These are phyloP conservation scores for Hemistola chrysoprasaria DNA, from an alignment of 2,888 invertebrate species.

Conservation along the genomic window DNA sequence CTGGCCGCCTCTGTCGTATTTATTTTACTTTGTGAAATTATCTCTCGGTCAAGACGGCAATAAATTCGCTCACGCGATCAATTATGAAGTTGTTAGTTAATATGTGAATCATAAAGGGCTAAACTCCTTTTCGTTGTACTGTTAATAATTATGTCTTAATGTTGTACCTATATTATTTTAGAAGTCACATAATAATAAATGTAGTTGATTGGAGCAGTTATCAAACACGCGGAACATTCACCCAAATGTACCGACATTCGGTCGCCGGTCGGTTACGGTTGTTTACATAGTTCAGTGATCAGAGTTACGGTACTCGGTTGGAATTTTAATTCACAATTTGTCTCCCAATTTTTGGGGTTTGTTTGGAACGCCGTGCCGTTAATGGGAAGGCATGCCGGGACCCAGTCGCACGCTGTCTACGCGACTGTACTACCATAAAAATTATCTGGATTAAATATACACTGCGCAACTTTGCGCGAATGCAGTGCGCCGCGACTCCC, in stretches of 20 bases:
- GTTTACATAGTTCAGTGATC: conserved; percentile 44
- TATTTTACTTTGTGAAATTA: conserved; percentile 67
- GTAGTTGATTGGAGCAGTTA: too few relatives aligned
- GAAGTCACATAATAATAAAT: too few relatives aligned
- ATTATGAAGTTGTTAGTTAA: conserved; percentile 58
- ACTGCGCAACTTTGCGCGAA: conserved; percentile 31
- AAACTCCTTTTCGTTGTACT: conserved; percentile 21
- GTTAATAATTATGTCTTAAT: too few relatives aligned
- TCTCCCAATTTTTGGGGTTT: conserved; percentile 58
- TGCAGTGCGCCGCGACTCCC: not conserved
- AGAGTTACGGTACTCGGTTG: conserved; percentile 37
- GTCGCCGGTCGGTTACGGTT: conserved; percentile 24
- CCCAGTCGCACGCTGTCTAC: conserved; percentile 63
- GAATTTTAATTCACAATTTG: conserved; percentile 74
- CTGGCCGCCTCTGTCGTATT: conserved; percentile 58
- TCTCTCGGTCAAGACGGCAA: conserved; percentile 44
- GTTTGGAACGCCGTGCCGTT: conserved; percentile 54
- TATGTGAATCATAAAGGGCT: conserved; percentile 33
- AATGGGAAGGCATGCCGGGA: conserved; percentile 62
- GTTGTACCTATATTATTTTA: too few relatives aligned
- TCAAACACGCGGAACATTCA: conserved; percentile 2
- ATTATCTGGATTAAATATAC: conserved; percentile 50
- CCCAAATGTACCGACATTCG: conserved; percentile 33
- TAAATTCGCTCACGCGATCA: conserved; percentile 62
- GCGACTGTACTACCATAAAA: conserved; percentile 38